Evolutionary conservation across 2,888 invertebrate genomes (phyloP).

Genomic region (Ormyrus labotus): DNA sequence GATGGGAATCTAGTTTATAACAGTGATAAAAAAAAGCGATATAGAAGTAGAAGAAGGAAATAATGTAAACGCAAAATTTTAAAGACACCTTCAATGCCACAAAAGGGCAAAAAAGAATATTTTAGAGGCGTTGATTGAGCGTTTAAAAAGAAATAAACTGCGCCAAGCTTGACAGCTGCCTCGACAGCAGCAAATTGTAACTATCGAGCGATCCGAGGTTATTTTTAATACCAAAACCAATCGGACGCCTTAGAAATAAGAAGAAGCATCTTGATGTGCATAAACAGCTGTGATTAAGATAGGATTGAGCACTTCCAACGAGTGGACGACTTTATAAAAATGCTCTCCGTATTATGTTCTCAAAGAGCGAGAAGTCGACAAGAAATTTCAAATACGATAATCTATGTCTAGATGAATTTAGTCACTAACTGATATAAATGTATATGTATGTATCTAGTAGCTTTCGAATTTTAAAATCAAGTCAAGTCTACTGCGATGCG

Average conservation of each 20-base stretch:
- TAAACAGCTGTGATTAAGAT: conserved; percentile 56
- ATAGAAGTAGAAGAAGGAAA: conserved; percentile 52
- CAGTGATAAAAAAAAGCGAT: conserved; percentile 56
- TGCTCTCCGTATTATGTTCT: conserved; percentile 23
- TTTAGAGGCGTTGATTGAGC: conserved; percentile 38
- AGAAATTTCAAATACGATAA: conserved; percentile 45
- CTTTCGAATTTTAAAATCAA: conserved; percentile 64
- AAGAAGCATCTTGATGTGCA: conserved; percentile 52
- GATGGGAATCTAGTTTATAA: conserved; percentile 66
- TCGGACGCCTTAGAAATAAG: conserved; percentile 67
- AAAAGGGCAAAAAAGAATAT: conserved; percentile 31
- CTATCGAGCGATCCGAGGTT: conserved; percentile 72
- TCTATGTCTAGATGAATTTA: conserved; percentile 55
- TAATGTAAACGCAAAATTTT: conserved; percentile 39
- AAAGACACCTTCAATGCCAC: conserved; percentile 47
- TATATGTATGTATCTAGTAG: conserved; percentile 67
- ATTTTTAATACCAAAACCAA: conserved; percentile 77
- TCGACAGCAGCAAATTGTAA: conserved; percentile 44
- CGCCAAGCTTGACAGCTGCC: conserved; percentile 49
- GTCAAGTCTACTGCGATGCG: conserved; percentile 56
- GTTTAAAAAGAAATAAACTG: conserved; percentile 45
- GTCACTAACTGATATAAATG: conserved; percentile 56
- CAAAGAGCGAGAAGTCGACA: conserved; percentile 10
- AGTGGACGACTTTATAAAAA: conserved; percentile 47
- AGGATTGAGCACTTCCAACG: conserved; percentile 55